A percentile compares a stretch with the other conserved stretches of the same genome.
Conservation (phyloP, 2,113 vertebrate species). For the Pelmatolapia mariae region DNA sequence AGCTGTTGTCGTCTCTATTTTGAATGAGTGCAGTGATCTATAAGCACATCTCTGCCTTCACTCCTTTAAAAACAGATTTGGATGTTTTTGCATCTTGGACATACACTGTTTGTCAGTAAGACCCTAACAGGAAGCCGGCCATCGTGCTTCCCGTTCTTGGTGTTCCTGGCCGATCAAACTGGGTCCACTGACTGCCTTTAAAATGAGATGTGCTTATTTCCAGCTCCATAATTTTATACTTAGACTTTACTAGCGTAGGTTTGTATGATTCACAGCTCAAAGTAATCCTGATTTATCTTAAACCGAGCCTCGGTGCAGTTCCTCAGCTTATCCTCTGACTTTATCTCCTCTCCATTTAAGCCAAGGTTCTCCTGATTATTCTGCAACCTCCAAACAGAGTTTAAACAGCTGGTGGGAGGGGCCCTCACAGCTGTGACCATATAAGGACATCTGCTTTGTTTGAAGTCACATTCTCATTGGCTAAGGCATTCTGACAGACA, state of each 20-base stretch:
- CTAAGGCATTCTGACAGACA: background rate
- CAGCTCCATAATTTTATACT: background rate
- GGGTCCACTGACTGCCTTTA: background rate
- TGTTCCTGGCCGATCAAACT: background rate
- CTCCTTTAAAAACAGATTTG: background rate
- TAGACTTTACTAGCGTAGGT: background rate
- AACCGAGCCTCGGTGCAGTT: background rate
- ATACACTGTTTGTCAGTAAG: background rate
- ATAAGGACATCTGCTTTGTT: too few relatives aligned
- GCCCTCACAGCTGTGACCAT: background rate
- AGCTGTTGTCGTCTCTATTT: background rate
- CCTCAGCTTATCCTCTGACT: background rate
- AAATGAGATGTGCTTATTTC: background rate
- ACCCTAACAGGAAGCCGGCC: background rate
- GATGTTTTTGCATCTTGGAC: background rate
- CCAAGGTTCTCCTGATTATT: background rate
- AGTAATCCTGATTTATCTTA: background rate
- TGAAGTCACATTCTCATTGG: background rate
- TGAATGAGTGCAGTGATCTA: background rate
- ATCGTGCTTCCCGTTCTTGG: background rate
- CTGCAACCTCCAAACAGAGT: background rate
- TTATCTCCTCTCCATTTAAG: background rate
- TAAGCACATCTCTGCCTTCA: background rate
- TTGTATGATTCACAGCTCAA: background rate
- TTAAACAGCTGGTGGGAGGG: background rate